Evolutionary conservation across 1,140 invertebrate genomes (phyloP), one percentile per base, ranked within the genome.

Genomic region (Globodera ellingtonae): DNA sequence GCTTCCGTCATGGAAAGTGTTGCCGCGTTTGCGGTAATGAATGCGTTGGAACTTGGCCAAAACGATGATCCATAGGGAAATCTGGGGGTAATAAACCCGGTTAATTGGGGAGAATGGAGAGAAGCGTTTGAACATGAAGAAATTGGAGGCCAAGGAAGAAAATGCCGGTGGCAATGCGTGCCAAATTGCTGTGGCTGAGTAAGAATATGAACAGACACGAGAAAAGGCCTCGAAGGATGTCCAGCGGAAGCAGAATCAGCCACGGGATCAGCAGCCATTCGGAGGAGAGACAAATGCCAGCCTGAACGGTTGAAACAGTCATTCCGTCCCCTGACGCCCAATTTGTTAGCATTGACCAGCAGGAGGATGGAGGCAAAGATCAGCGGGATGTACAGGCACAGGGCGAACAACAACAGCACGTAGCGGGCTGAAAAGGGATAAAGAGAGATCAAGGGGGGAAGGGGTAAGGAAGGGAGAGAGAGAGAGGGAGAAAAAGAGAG

Each of bases 81-180:
- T 87, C 87, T 88, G 73, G 77, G 87, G 75, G 48, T 4, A 48
- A 35, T 35, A 35, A 35, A 35, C 35, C 35, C 35, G 35, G 35
- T 35, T 13, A 77, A 47, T 52, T 52, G 50, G 0, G 50, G 50
- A 9, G 21, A 79, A 6, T 46, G 18, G 35, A 35, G 35, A 6
- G 73, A 47, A 59, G 10, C 24, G 74, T n/a, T 81, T 81, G 80
- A 62, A 88, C 87, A 72, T 89, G 87, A 50, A 89, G 84, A 70
- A 88, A 86, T 75, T 89, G 87, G 10, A 89, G 78, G 15, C 88
- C 87, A 10, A 89, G 79, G 80, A 89, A 89, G 84, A 89, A 89
- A 66, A 89, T 89, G 66, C 85, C 87, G 35, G 87, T 84, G 10
- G 87, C 88, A 65, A 89, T 84, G 59, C 87, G 81, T 7, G 87